Evolutionary conservation across 2,888 invertebrate genomes (phyloP).

Genomic region (Caenorhabditis sulstoni): DNA sequence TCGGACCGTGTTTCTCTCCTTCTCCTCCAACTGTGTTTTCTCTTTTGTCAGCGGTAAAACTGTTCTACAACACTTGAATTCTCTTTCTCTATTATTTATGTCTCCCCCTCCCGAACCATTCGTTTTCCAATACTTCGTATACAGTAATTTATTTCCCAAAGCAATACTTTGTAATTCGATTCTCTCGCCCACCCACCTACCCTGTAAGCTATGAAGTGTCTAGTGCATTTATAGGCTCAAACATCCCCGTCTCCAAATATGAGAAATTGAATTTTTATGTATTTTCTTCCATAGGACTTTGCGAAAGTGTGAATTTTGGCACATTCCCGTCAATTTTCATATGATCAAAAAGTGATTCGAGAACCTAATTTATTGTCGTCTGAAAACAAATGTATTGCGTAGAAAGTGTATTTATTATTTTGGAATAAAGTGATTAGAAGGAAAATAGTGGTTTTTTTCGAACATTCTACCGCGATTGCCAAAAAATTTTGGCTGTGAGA

Average conservation of each 20-base stretch:
- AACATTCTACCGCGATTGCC: no score
- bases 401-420: constrained; percentile 31
- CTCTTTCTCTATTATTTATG: neutral
- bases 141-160: constrained; percentile 32
- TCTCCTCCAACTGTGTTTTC: constrained; percentile 43
- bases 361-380: constrained; percentile 34
- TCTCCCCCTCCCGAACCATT: constrained; percentile 1
- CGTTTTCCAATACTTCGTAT: neutral
- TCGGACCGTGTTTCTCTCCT: constrained; percentile 1
- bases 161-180: neutral
- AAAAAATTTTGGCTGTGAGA: no score
- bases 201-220: neutral
- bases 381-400: constrained; percentile 22
- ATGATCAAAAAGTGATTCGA: neutral
- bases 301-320: neutral
- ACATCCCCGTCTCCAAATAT: neutral
- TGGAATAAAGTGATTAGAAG: constrained; percentile 30
- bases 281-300: neutral
- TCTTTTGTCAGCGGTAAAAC: constrained; percentile 46
- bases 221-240: constrained; percentile 7
- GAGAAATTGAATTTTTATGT: constrained; percentile 2
- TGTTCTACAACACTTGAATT: constrained; percentile 22
- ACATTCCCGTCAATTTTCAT: neutral
- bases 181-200: neutral
- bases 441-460: neutral